Conservation (phyloP, 2,113 vertebrate genomes). For the Lophochroa leadbeateri region DNA sequence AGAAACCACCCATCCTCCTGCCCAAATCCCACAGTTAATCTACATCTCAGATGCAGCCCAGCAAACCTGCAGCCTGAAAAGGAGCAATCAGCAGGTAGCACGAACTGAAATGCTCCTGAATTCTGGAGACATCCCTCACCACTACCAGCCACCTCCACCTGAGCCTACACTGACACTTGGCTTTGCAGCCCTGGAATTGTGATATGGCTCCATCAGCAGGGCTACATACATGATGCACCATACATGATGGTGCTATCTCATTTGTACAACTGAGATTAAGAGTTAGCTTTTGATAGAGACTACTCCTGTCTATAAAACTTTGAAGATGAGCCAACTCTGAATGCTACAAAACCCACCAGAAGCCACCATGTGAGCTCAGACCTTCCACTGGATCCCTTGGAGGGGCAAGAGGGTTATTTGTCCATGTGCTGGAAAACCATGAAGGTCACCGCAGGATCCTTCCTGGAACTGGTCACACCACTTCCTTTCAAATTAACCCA, state of each 20-base stretch:
- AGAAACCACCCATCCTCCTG: background rate
- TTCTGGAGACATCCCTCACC: background rate
- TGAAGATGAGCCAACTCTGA: background rate
- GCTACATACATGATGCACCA: fast-evolving
- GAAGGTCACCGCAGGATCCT: background rate
- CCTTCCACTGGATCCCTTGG: background rate
- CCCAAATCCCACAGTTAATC: background rate
- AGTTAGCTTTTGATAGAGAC: background rate
- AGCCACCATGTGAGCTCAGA: background rate
- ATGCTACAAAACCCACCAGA: background rate
- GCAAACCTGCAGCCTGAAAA: background rate
- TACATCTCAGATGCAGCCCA: background rate
- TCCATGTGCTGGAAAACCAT: background rate
- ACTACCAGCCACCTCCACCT: background rate
- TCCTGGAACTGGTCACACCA: background rate
- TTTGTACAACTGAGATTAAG: background rate
- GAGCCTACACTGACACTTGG: background rate
- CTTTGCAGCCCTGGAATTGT: background rate
- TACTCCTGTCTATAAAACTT: background rate
- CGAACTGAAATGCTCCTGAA: background rate
- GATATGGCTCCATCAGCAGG: background rate
- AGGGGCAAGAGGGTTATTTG: background rate
- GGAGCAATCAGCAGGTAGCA: background rate
- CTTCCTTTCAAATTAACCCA: background rate
- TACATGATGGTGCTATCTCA: background rate